These are phyloP conservation scores for Varanus salvator DNA, from an alignment of 2,113 vertebrate species.

Conservation along the genomic window DNA sequence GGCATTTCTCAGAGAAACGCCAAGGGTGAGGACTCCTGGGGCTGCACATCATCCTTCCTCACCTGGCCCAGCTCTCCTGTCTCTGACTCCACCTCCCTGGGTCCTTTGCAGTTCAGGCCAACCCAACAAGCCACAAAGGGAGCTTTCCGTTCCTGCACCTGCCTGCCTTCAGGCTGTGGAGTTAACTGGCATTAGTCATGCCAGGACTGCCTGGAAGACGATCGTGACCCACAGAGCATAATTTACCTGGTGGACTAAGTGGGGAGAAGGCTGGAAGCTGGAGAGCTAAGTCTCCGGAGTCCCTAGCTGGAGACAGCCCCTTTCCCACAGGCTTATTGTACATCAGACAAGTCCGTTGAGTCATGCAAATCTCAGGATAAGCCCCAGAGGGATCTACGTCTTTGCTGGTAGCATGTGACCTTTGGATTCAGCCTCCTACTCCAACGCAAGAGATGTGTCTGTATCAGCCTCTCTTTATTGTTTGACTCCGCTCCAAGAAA, in stretches of 20 bases:
- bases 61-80: too few relatives aligned
- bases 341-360: neutral
- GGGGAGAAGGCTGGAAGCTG: neutral
- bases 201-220: too few relatives aligned
- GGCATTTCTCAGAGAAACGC: too few relatives aligned
- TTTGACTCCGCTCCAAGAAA: constrained; percentile 41
- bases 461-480: neutral
- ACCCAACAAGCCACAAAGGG: too few relatives aligned
- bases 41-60: too few relatives aligned
- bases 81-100: too few relatives aligned
- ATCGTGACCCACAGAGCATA: neutral
- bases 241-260: neutral
- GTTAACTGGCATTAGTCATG: neutral
- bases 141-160: too few relatives aligned
- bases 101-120: too few relatives aligned
- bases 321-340: neutral
- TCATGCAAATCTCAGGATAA: neutral
- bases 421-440: neutral
- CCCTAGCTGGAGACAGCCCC: neutral
- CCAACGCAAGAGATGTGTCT: neutral
- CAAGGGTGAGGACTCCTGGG: neutral
- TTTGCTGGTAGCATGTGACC: too few relatives aligned
- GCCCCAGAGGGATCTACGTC: neutral
- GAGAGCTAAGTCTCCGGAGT: neutral
- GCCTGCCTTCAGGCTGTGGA: too few relatives aligned